Conservation (phyloP, 2,113 vertebrate species). For the Pedetes capensis region DNA sequence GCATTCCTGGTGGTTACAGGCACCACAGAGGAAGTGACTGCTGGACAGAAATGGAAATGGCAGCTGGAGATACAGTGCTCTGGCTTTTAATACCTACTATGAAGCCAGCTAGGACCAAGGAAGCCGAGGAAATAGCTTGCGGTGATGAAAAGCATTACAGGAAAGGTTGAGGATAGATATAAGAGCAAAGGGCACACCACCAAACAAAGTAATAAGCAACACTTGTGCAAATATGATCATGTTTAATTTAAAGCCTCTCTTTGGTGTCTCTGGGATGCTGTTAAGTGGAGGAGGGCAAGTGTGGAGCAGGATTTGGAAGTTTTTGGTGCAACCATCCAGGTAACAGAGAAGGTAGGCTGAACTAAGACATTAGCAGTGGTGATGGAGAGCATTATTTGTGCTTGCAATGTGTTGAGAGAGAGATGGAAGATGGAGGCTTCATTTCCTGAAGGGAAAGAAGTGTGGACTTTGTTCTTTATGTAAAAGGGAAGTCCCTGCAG, state of each 20-base stretch:
- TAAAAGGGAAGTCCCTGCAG: not conserved
- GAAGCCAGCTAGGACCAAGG: not conserved
- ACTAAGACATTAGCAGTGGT: too few species aligned
- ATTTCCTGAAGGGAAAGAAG: not conserved
- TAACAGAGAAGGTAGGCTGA: not conserved
- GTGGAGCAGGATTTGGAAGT: not conserved
- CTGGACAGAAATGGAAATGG: not conserved
- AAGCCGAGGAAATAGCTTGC: not conserved
- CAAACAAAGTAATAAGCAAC: not conserved
- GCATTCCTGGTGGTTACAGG: fast-evolving
- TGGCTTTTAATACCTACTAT: not conserved
- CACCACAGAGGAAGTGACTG: fast-evolving
- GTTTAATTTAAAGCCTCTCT: not conserved
- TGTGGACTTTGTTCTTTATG: not conserved
- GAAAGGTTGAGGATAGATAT: not conserved
- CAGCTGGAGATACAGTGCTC: too few species aligned
- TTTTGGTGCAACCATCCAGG: not conserved
- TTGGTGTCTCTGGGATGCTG: too few species aligned
- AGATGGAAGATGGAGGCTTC: not conserved
- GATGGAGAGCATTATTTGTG: not conserved
- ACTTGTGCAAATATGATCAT: not conserved
- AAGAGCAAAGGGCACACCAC: not conserved
- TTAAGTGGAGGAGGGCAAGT: not conserved
- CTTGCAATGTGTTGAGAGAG: slow-evolving; percentile 25
- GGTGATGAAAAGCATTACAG: not conserved